Base-by-base conservation (phyloP, 2,888 invertebrate genomes). In the Coecobrya sp. region DNA sequence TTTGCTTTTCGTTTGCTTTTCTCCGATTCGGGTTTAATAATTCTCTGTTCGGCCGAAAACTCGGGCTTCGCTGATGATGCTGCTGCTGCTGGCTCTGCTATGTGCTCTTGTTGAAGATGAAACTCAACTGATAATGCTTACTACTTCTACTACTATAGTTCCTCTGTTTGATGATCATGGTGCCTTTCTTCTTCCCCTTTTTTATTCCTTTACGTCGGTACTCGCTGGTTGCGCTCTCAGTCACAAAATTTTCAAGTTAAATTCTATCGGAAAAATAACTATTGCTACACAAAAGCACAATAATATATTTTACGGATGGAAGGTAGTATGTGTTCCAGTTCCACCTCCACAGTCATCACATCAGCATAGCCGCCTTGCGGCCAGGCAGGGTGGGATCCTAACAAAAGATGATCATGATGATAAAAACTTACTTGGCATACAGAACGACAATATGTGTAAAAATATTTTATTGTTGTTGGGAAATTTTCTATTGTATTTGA, bases 31-130 rank as follows among this genome's bases (percentile, higher is more conserved):
- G 89, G 65, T 81, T 89, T 82, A 82, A 82, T 82, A 82, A 89
- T 82, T 82, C 88, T 88, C 82, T 68, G 68, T 55, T 89, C 89
- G 89, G 89, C 82, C 82, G 82, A 89, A 82, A 89, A 89, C 89
- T 45, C 55, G 55, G 55, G 45, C 49, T 52, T 62, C 49, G 16
- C 62, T 88, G 87, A 16, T 73, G 45, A 30, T 86, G 87, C 70
- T 86, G 49, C 52, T 70, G 76, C 86, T 68, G 68, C 70, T 86
- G n/a, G 55, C 55, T 30, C 42, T 42, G 49, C 36, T 36, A 10
- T n/a, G 55, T 52, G 25, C 79, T 52, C 52, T 25, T 13, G 49
- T n/a, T 85, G 3, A 85, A 65, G 62, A 59, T 82, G 49, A 62
- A 65, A 42, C 84, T 45, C 22, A 16, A 49, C 49, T 49, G 76